Conservation (phyloP, 2,113 vertebrate species). For the Dromas ardeola region DNA sequence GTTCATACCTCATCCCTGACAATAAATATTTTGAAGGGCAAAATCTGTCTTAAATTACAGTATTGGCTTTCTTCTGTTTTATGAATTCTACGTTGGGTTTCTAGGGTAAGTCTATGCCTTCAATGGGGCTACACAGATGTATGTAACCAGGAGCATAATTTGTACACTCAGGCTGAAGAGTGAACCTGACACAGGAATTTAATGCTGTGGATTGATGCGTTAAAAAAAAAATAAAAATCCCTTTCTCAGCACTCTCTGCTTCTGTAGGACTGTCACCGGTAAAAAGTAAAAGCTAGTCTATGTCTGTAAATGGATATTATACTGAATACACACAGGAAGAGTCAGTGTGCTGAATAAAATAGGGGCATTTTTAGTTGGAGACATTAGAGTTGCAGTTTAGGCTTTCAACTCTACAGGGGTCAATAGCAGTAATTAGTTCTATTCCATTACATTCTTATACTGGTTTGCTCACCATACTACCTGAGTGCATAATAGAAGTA, state of each 20-base stretch:
- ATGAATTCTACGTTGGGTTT: neutral
- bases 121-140: neutral
- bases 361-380: neutral
- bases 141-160: neutral
- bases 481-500: neutral
- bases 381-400: neutral
- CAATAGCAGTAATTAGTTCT: slow-evolving; percentile 18
- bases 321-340: neutral
- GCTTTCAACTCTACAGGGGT: neutral
- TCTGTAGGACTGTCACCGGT: neutral
- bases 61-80: slow-evolving; percentile 22
- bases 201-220: slow-evolving; percentile 36
- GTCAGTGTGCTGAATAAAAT: neutral
- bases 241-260: neutral
- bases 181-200: slow-evolving; percentile 45
- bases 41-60: slow-evolving; percentile 22
- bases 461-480: neutral
- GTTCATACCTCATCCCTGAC: neutral
- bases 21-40: slow-evolving; percentile 8
- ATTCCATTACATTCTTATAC: neutral
- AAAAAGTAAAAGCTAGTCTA: slow-evolving; percentile 3
- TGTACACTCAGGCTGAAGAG: slow-evolving; percentile 33
- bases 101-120: neutral
- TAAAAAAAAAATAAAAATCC: neutral
- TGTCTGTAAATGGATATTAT: slow-evolving; percentile 5